Conservation (phyloP, 1,140 invertebrate genomes). For the Drosophila arawakana region DNA sequence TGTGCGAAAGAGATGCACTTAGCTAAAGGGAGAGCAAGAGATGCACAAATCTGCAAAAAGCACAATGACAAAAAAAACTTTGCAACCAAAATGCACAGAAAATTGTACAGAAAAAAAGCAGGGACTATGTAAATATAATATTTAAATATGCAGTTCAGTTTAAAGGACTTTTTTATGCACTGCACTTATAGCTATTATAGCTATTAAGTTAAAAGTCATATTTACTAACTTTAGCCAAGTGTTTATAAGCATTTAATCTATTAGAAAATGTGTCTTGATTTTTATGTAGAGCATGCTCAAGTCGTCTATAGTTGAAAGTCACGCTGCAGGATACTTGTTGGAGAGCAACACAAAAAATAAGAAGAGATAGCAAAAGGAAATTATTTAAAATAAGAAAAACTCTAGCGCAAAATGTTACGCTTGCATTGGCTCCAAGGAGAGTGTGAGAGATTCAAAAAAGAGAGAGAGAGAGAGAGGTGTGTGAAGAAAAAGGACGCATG, state of each 20-base stretch:
- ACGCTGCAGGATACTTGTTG: slow-evolving; percentile 15
- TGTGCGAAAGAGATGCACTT: slow-evolving; percentile 19
- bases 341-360: slow-evolving; percentile 44
- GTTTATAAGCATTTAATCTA: too few relatives aligned
- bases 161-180: slow-evolving; percentile 12
- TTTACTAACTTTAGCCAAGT: too few relatives aligned
- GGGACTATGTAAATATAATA: slow-evolving; percentile 1
- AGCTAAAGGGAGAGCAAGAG: slow-evolving; percentile 14
- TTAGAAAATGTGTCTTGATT: too few relatives aligned
- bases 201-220: background rate
- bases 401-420: slow-evolving; percentile 77
- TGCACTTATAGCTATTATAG: background rate
- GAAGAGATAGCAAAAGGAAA: slow-evolving; percentile 18
- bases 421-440: slow-evolving; percentile 47
- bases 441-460: background rate
- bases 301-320: background rate
- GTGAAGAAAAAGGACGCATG: background rate
- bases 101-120: background rate
- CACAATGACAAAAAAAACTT: slow-evolving; percentile 25
- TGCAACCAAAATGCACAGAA: slow-evolving; percentile 20
- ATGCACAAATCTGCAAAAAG: slow-evolving; percentile 29
- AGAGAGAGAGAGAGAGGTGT: background rate
- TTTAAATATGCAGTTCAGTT: background rate
- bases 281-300: background rate
- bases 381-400: slow-evolving; percentile 50